Conservation (phyloP, 2,888 invertebrate species). For the Cylloceria caligata region DNA sequence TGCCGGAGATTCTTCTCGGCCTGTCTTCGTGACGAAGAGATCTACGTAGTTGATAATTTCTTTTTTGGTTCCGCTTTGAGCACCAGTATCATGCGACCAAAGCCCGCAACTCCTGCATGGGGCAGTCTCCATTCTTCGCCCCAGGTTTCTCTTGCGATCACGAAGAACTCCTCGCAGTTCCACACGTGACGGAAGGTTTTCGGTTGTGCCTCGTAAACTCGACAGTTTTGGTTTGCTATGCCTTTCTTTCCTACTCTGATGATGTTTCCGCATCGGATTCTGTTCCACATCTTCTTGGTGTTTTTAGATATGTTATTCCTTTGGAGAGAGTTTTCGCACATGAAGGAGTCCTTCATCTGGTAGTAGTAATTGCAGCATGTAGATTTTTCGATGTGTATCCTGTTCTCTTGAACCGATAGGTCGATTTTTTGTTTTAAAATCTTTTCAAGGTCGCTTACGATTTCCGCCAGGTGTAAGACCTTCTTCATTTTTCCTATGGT, state of each 20-base stretch:
- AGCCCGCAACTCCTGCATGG: neutral
- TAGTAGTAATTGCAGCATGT: slow-evolving; percentile 5
- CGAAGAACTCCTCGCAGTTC: slow-evolving; percentile 5
- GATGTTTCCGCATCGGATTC: slow-evolving; percentile 17
- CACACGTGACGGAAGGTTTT: slow-evolving; percentile 1
- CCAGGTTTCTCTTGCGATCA: neutral
- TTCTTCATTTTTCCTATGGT: neutral
- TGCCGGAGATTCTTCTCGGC: neutral
- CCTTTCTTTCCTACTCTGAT: slow-evolving; percentile 4
- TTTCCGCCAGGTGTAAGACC: neutral
- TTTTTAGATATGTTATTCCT: neutral
- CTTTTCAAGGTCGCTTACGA: neutral
- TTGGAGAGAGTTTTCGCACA: slow-evolving; percentile 1
- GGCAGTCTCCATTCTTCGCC: slow-evolving; percentile 1
- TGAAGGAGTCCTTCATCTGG: neutral
- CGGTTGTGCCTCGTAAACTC: neutral
- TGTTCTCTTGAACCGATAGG: neutral
- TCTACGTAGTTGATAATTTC: neutral
- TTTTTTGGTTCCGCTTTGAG: neutral
- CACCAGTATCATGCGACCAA: neutral
- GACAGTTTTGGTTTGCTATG: slow-evolving; percentile 8
- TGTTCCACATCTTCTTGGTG: neutral
- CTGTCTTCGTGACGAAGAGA: neutral
- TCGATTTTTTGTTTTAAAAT: slow-evolving; percentile 1
- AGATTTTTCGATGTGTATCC: slow-evolving; percentile 10